Evolutionary conservation across 1,140 invertebrate species (phyloP), one percentile per base, ranked within the genome.

Genomic region (Lordiphosa collinella): DNA sequence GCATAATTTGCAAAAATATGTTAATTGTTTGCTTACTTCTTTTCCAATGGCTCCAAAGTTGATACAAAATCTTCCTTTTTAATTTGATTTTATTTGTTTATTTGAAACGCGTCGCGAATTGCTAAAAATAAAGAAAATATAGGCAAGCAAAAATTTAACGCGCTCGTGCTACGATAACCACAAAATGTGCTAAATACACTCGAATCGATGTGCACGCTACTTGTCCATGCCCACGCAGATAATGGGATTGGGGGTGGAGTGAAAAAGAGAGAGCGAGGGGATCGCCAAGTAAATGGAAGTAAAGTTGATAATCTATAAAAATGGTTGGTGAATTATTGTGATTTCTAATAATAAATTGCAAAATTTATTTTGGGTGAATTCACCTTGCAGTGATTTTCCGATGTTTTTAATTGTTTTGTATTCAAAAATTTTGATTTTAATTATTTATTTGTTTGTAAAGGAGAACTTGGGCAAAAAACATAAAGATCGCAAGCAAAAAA

Each of bases 111-210:
- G 57, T 52, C 43, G 70, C 32, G 11, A 22, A 31, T 48, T 50
- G 64, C 75, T 82, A 71, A 82, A 80, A 80, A 82, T 80, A 82
- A 70, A 71, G 35, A 48, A 61, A 62, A 38, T 67, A 64, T 69
- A 63, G 64, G 53, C 53, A 80, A 74, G 50, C 40, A 18, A 8
- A 36, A 73, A 58, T 46, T 66, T 54, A 35, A 41, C 34, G 56
- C 43, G 53, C 75, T 80, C 55, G 69, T 79, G 75, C 58, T 74
- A 57, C 60, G 59, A 71, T 71, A 59, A 56, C 14, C 31, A 35
- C 40, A 57, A 80, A 69, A 75, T 82, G 76, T 80, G 75, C 70
- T 80, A 75, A 82, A 67, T 60, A 63, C 32, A 29, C 46, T 34
- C 52, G 11, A 36, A 43, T 37, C 51, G 41, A 37, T 61, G 68